Evolutionary conservation across 2,888 invertebrate genomes (phyloP).

Genomic region (Netelia inedita): DNA sequence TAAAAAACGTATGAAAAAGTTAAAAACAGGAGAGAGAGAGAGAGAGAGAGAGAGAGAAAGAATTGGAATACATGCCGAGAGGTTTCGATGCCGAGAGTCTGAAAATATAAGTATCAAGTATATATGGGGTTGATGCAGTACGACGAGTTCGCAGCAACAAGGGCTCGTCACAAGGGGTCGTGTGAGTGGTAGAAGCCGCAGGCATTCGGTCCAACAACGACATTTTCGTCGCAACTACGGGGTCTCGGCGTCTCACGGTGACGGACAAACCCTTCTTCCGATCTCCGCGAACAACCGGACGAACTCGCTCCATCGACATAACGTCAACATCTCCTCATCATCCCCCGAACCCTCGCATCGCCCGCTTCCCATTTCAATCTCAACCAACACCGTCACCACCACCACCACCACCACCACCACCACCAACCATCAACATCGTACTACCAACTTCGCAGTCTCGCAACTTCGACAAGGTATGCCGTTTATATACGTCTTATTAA

Average conservation of each 20-base stretch:
- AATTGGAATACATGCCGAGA: constrained; percentile 36
- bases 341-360: constrained; percentile 79
- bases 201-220: constrained; percentile 80
- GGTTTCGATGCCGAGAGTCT: constrained; percentile 52
- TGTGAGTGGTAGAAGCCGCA: constrained; percentile 76
- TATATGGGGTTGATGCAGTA: constrained; percentile 82
- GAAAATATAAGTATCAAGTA: constrained; percentile 67
- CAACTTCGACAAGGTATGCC: constrained; percentile 81
- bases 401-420: constrained; percentile 72
- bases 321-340: constrained; percentile 82
- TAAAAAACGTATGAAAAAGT: background rate
- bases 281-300: constrained; percentile 80
- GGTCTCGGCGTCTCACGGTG: constrained; percentile 81
- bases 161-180: constrained; percentile 76
- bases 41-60: constrained; percentile 8
- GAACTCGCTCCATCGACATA: constrained; percentile 81
- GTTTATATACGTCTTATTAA: constrained; percentile 28
- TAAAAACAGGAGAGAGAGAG: constrained; percentile 11
- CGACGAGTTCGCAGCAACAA: constrained; percentile 78
- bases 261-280: constrained; percentile 83
- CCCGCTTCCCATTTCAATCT: constrained; percentile 76
- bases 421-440: constrained; percentile 78
- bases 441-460: constrained; percentile 76
- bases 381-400: constrained; percentile 74
- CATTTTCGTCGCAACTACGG: constrained; percentile 83